These are phyloP conservation scores for Eubasilissa regina DNA, from an alignment of 1,140 invertebrate genomes.

Conservation along the genomic window DNA sequence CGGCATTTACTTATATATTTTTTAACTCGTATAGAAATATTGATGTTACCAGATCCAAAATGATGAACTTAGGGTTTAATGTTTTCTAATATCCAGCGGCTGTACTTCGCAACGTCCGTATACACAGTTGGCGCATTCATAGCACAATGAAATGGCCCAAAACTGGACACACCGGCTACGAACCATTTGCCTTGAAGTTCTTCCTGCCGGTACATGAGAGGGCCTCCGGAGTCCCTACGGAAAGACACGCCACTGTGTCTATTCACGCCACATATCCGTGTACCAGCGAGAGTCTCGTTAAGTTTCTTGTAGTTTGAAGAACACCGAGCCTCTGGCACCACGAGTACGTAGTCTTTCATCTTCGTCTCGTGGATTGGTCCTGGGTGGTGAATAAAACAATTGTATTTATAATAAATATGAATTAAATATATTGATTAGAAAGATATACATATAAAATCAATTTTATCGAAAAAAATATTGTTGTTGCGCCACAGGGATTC, in stretches of 20 bases:
- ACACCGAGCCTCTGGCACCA: slow-evolving; percentile 63
- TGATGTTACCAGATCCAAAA: too few relatives aligned
- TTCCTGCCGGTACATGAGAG: slow-evolving; percentile 70
- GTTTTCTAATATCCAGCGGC: slow-evolving; percentile 73
- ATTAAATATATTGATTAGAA: too few relatives aligned
- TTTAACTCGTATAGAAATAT: too few relatives aligned
- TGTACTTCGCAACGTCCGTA: slow-evolving; percentile 78
- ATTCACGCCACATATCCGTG: slow-evolving; percentile 78
- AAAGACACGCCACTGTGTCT: slow-evolving; percentile 77
- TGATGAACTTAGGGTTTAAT: background rate
- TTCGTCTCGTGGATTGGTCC: too few relatives aligned
- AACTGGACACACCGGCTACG: slow-evolving; percentile 79
- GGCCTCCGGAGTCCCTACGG: slow-evolving; percentile 79
- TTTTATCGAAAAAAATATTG: too few relatives aligned
- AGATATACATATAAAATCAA: too few relatives aligned
- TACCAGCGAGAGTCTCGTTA: slow-evolving; percentile 61
- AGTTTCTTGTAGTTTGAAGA: too few relatives aligned
- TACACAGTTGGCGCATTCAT: slow-evolving; percentile 83
- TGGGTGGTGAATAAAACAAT: too few relatives aligned
- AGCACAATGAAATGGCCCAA: slow-evolving; percentile 83
- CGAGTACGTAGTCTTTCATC: slow-evolving; percentile 56
- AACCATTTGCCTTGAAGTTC: slow-evolving; percentile 60
- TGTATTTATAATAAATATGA: too few relatives aligned
- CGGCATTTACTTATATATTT: too few relatives aligned
- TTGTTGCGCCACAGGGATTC: too few relatives aligned